A percentile compares a stretch with the other conserved stretches of the same genome.
These are phyloP conservation scores for Zalophus californianus DNA, from an alignment of 2,797 vertebrate genomes.

Conservation along the genomic window DNA sequence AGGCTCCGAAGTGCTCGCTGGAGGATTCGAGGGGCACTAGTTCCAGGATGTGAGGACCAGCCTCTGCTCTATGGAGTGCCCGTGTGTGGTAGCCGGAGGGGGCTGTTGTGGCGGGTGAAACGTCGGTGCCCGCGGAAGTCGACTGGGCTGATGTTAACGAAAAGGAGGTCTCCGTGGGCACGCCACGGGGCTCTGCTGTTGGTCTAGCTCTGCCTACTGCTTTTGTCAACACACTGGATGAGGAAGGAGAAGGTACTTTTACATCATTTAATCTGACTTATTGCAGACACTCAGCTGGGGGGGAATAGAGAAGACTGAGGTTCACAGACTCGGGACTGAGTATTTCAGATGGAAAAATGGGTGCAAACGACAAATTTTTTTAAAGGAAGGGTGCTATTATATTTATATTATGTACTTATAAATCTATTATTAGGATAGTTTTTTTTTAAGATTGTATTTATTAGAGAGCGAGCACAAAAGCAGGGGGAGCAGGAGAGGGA, in stretches of 20 bases:
- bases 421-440: background rate
- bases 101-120: background rate
- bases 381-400: background rate
- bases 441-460: background rate
- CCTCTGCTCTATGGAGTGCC: rapidly evolving
- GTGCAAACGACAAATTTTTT: background rate
- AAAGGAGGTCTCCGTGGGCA: background rate
- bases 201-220: background rate
- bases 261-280: background rate
- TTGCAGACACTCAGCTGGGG: background rate
- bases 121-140: background rate
- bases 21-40: background rate
- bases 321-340: background rate
- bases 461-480: background rate
- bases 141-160: too few species aligned
- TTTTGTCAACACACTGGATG: background rate
- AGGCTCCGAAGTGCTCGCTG: too few species aligned
- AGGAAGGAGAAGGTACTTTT: background rate
- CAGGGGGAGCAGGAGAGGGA: background rate
- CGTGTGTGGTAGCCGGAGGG: rapidly evolving
- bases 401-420: too few species aligned
- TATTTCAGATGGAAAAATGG: background rate
- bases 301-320: background rate
- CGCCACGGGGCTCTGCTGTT: background rate
- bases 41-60: background rate